phyloP scores from a whole-genome alignment of 2,888 invertebrate species.

The Lasioglossum zephyrum region DNA sequence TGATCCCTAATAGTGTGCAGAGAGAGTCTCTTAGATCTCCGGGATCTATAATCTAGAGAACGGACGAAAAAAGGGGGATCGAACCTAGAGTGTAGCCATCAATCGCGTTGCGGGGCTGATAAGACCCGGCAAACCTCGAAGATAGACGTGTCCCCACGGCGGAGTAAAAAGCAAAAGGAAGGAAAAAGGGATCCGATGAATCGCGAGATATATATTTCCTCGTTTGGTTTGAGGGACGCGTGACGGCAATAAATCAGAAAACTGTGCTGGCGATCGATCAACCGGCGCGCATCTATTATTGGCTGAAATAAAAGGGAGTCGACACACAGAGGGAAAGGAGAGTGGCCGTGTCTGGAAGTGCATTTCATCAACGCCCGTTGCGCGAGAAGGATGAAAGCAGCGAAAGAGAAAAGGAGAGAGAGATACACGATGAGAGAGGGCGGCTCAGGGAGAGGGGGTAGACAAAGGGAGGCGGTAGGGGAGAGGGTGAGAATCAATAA shows the following conservation, averaged over 20 bases:
- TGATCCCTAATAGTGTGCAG: neutral
- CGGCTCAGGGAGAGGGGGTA: neutral
- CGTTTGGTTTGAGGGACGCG: conserved; percentile 26
- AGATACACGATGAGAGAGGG: conserved; percentile 23
- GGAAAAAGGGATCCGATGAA: neutral
- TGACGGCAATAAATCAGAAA: conserved; percentile 75
- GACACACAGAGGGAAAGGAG: conserved; percentile 62
- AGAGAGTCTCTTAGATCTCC: neutral
- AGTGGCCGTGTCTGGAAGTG: conserved; percentile 76
- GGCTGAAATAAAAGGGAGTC: conserved; percentile 78
- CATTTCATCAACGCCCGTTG: conserved; percentile 77
- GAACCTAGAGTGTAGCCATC: neutral
- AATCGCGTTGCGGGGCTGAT: neutral
- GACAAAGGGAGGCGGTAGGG: conserved; percentile 46
- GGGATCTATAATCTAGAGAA: neutral
- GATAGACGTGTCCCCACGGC: neutral
- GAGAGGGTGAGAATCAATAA: conserved; percentile 80
- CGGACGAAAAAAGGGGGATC: neutral
- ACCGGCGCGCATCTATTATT: conserved; percentile 76
- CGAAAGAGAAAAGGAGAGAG: conserved; percentile 26
- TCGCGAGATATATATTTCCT: neutral
- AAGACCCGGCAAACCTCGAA: neutral
- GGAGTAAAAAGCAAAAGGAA: neutral
- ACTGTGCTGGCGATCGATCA: conserved; percentile 77
- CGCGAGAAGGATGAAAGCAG: conserved; percentile 21